Conservation (phyloP, 2,113 vertebrate species). For the Hiodon tergisus region DNA sequence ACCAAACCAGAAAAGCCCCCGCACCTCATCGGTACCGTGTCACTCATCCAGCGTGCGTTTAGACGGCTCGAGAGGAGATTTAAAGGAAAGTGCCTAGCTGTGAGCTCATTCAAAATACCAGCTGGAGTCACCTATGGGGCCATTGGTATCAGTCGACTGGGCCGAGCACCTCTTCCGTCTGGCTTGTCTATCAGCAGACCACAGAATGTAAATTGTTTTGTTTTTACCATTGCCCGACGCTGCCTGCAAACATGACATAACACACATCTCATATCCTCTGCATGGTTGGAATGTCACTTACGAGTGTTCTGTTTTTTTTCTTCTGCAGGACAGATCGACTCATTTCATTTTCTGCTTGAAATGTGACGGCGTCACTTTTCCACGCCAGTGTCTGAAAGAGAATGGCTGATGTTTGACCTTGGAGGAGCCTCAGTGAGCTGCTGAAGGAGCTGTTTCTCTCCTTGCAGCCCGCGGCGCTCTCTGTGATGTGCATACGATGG, state of each 20-base stretch:
- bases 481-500: not conserved
- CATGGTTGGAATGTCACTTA: not conserved
- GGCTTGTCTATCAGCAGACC: no score
- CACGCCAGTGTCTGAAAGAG: not conserved
- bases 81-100: not conserved
- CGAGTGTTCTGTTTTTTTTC: not conserved
- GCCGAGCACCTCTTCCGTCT: no score
- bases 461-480: not conserved
- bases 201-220: not conserved
- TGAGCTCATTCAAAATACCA: not conserved
- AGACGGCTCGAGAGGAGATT: not conserved
- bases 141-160: not conserved
- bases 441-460: not conserved
- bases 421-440: not conserved
- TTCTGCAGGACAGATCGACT: not conserved
- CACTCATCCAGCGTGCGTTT: not conserved
- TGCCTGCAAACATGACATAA: no score
- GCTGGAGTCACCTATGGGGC: constrained; percentile 4
- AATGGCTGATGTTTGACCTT: not conserved
- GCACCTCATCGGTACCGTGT: not conserved
- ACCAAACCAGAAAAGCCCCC: not conserved
- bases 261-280: not conserved
- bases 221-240: not conserved
- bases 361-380: not conserved
- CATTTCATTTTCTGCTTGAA: not conserved